Base-by-base conservation (phyloP, 2,797 vertebrate genomes). In the Pseudotriccus pelzelni region DNA sequence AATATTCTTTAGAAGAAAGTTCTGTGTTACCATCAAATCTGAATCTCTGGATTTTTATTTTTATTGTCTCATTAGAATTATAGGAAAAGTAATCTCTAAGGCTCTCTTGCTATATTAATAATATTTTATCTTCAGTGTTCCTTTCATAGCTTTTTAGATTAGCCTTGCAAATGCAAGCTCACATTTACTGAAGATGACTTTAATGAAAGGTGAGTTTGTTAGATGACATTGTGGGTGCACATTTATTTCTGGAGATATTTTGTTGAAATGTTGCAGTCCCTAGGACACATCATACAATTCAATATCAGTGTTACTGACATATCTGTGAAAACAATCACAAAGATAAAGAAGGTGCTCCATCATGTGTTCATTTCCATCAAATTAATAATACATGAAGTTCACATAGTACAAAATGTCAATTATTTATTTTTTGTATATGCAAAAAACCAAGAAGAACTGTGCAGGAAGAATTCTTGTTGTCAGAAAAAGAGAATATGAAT, bases 381-480 rank as follows among this genome's bases (percentile, higher is more conserved):
- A 97, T 97, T 97, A 96, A 96, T 96, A 97, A 97, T 94, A 95
- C 94, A 95, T 97, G 95, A 96, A 93, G 87, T 94, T 96, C 96
- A 87, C 95, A 80, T 94, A 93, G 85, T 95, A 96, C 95, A 95
- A 97, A 96, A 95, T 96, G 93, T 95, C 91, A 96, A 94, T 96
- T 96, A 97, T 96, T 97, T 97, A 96, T 95, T 95, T 95, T 97
- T 96, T 94, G 76, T 93, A 89, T 96, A 94, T 95, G 91, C 80
- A 94, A 89, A 92, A 83, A 36, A 1, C 55, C n/a, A 80, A 49
- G 67, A 84, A 66, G 12, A 84, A 63, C 32, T 22, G 24, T 67
- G 64, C 72, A 74, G 80, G 28, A 94, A 60, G 68, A 68, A 52
- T 64, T 93, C 82, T 44, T 87, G 6, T 70, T 93, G 68, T 60